Evolutionary conservation across 2,888 invertebrate genomes (phyloP).

Genomic region (Eupelmus urozonus): DNA sequence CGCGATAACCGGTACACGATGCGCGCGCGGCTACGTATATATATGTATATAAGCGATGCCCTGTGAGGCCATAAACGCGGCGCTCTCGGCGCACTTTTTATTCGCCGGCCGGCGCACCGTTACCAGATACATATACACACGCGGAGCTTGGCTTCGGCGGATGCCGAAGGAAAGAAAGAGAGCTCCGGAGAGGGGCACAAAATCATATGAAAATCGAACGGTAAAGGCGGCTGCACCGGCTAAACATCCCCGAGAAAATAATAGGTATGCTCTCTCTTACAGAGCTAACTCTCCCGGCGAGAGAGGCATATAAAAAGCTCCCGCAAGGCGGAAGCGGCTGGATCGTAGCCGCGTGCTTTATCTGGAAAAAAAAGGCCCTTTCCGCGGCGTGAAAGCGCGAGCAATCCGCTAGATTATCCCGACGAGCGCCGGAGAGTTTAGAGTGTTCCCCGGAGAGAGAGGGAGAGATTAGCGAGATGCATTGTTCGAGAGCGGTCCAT

Average conservation of each 20-base stretch:
- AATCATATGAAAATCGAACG: constrained; percentile 49
- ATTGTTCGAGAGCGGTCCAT: constrained; percentile 48
- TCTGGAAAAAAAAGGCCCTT: neutral
- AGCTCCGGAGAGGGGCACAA: neutral
- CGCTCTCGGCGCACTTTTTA: constrained; percentile 72
- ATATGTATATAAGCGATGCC: too few species aligned
- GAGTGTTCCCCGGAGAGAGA: too few species aligned
- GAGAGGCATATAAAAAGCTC: neutral
- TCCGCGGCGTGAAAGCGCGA: constrained; percentile 10
- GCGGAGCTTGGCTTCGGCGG: constrained; percentile 1
- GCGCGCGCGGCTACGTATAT: constrained; percentile 58
- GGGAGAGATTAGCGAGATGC: constrained; percentile 35
- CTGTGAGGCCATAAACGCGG: constrained; percentile 68
- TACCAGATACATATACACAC: constrained; percentile 53
- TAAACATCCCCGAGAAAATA: constrained; percentile 36
- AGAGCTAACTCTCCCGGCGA: neutral
- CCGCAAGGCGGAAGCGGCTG: neutral
- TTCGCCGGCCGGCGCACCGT: constrained; percentile 62
- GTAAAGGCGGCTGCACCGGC: constrained; percentile 18
- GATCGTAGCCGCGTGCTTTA: neutral
- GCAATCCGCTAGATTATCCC: constrained; percentile 13
- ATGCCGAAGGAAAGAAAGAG: constrained; percentile 10
- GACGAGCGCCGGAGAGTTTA: constrained; percentile 6
- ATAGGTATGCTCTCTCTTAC: constrained; percentile 8
- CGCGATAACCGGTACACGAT: constrained; percentile 70